A percentile compares a stretch with the other conserved stretches of the same genome.
These are phyloP conservation scores for Brachionus asplanchnoidis DNA, from an alignment of 1,140 invertebrate genomes.

Conservation along the genomic window DNA sequence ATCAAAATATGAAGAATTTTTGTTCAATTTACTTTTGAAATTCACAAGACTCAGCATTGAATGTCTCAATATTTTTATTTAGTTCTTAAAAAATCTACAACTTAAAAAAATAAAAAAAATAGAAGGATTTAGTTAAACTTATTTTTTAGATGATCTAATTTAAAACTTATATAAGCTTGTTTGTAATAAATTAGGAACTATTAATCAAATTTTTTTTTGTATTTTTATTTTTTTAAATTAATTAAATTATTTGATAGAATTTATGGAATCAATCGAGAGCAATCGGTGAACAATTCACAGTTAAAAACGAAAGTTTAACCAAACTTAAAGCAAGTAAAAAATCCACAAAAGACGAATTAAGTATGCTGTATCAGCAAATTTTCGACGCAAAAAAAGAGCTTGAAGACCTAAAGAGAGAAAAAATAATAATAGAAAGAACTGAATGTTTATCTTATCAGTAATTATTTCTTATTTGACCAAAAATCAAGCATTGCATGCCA, in stretches of 20 bases:
- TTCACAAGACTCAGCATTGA: no score
- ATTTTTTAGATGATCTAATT: no score
- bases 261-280: not conserved
- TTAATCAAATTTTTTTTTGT: not conserved
- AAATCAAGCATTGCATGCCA: not conserved
- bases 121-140: no score
- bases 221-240: not conserved
- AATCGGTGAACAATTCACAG: not conserved
- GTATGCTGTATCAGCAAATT: not conserved
- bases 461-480: not conserved
- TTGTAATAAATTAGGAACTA: not conserved
- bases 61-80: no score
- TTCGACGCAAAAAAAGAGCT: conserved; percentile 25
- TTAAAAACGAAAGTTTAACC: not conserved
- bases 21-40: no score
- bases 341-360: not conserved
- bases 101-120: no score
- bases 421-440: not conserved
- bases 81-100: no score
- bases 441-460: not conserved
- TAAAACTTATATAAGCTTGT: not conserved
- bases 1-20: no score
- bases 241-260: not conserved
- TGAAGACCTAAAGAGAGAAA: not conserved
- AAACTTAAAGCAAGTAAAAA: not conserved